These are phyloP conservation scores for Streblospio benedicti DNA, from an alignment of 1,140 invertebrate species.

Conservation along the genomic window DNA sequence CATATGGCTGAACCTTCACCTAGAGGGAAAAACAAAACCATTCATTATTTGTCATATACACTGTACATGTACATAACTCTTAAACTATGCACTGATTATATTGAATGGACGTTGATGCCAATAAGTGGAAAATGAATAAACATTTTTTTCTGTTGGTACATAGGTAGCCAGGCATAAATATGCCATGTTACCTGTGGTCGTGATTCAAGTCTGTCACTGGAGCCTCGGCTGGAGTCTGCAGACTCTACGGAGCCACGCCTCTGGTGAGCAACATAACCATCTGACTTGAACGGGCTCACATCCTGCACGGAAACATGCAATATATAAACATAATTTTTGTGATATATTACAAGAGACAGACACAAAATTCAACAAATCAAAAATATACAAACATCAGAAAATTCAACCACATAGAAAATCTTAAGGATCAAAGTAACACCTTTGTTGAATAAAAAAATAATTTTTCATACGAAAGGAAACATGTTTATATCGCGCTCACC, in stretches of 20 bases:
- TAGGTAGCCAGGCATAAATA: too few species aligned
- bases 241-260: slow-evolving; percentile 18
- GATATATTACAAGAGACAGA: too few species aligned
- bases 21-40: slow-evolving; percentile 5
- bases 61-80: slow-evolving; percentile 21
- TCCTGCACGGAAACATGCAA: background rate
- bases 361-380: too few species aligned
- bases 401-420: too few species aligned
- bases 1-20: background rate
- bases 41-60: background rate
- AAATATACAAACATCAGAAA: too few species aligned
- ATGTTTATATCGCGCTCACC: background rate
- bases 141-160: too few species aligned
- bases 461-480: too few species aligned
- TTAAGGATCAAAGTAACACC: background rate
- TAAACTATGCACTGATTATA: slow-evolving; percentile 31
- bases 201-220: too few species aligned
- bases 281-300: background rate
- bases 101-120: slow-evolving; percentile 34
- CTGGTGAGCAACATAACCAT: background rate
- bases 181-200: too few species aligned
- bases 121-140: too few species aligned
- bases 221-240: too few species aligned
- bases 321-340: too few species aligned
- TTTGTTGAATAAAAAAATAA: background rate